A percentile compares a stretch with the other conserved stretches of the same genome.
These are phyloP conservation scores for Phocoena phocoena DNA, from an alignment of 2,113 vertebrate species.

Conservation along the genomic window DNA sequence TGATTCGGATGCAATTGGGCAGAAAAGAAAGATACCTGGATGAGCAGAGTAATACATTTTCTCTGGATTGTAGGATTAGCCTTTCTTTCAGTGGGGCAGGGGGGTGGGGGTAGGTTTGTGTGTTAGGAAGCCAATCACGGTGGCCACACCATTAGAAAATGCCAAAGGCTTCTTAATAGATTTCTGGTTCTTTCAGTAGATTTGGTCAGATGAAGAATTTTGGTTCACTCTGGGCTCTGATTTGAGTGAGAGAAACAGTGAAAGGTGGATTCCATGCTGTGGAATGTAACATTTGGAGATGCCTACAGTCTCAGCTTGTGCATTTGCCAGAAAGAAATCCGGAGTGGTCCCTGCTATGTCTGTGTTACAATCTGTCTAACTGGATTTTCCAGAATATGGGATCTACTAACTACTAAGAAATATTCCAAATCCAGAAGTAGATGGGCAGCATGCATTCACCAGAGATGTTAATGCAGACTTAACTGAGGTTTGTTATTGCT, in stretches of 20 bases:
- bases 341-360: not conserved
- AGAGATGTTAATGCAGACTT: not conserved
- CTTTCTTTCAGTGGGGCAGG: not conserved
- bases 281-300: not conserved
- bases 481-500: not conserved
- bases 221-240: not conserved
- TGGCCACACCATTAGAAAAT: not conserved
- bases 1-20: not conserved
- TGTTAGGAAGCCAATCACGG: not conserved
- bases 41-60: not conserved
- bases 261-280: not conserved
- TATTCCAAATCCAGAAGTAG: not conserved
- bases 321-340: not conserved
- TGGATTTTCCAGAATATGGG: not conserved
- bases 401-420: not conserved
- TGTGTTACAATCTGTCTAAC: no score
- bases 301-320: not conserved
- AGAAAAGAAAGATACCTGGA: not conserved
- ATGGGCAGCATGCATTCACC: not conserved
- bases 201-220: not conserved
- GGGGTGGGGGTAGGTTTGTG: not conserved
- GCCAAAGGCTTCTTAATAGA: not conserved
- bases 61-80: not conserved
- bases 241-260: not conserved
- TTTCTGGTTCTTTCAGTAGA: not conserved